Evolutionary conservation across 2,888 invertebrate genomes (phyloP).

Genomic region (Branchellion lobata): DNA sequence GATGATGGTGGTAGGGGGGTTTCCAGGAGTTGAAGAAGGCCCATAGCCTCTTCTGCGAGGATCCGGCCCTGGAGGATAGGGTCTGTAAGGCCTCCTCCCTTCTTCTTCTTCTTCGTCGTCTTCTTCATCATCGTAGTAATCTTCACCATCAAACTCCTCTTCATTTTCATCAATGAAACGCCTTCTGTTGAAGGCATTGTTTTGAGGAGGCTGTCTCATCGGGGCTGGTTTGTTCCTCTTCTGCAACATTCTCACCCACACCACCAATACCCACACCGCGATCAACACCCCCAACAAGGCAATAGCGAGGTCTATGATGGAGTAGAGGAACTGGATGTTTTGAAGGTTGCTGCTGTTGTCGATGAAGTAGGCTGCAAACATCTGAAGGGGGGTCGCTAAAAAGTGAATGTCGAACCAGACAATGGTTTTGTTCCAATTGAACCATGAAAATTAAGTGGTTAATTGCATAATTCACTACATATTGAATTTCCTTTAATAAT

Average conservation of each 20-base stretch:
- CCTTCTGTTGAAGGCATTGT: not conserved
- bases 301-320: not conserved
- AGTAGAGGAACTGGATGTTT: not conserved
- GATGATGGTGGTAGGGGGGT: not conserved
- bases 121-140: not conserved
- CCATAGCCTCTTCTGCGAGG: not conserved
- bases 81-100: not conserved
- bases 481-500: too few relatives aligned
- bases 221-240: not conserved
- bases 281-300: not conserved
- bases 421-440: too few relatives aligned
- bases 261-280: not conserved
- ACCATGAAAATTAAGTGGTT: too few relatives aligned
- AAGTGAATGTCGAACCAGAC: too few relatives aligned
- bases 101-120: not conserved
- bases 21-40: not conserved
- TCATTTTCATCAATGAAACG: not conserved
- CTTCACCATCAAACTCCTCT: not conserved
- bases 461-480: too few relatives aligned
- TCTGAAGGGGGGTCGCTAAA: not conserved
- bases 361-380: not conserved
- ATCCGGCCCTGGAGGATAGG: not conserved
- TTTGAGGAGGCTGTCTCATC: not conserved
- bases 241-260: not conserved
- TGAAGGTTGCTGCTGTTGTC: not conserved